Conservation (phyloP, 2,888 invertebrate species). For the Mesorhabditis sp. region DNA sequence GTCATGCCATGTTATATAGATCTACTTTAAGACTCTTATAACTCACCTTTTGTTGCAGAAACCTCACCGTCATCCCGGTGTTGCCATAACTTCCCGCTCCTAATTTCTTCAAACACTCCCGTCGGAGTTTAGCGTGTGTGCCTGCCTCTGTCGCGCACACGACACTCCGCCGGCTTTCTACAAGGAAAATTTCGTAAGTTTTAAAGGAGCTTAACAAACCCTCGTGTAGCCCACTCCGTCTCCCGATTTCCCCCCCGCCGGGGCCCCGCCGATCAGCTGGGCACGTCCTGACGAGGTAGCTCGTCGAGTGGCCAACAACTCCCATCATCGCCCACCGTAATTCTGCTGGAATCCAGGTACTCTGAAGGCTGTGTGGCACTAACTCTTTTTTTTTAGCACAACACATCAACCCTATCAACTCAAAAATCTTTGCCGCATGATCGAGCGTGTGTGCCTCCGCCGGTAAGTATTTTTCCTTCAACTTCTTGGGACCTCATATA, state of each 20-base stretch:
- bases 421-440: not conserved
- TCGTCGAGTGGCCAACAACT: conserved; percentile 5
- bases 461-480: not conserved
- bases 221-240: not conserved
- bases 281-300: conserved; percentile 5
- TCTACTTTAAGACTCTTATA: too few relatives aligned
- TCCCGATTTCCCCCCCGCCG: not conserved
- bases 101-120: too few relatives aligned
- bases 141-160: too few relatives aligned
- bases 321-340: conserved; percentile 6
- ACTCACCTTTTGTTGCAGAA: too few relatives aligned
- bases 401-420: too few relatives aligned
- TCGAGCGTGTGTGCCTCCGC: conserved; percentile 3
- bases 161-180: too few relatives aligned
- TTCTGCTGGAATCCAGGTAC: not conserved
- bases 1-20: too few relatives aligned
- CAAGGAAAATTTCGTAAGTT: not conserved
- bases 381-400: not conserved
- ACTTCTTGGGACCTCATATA: not conserved
- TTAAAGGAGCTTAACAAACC: not conserved
- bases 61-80: too few relatives aligned
- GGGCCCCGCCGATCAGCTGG: not conserved
- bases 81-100: too few relatives aligned
- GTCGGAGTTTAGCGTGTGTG: too few relatives aligned
- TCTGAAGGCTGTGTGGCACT: not conserved